phyloP scores from a whole-genome alignment of 2,113 vertebrate species.

The Aspidoscelis tigris region DNA sequence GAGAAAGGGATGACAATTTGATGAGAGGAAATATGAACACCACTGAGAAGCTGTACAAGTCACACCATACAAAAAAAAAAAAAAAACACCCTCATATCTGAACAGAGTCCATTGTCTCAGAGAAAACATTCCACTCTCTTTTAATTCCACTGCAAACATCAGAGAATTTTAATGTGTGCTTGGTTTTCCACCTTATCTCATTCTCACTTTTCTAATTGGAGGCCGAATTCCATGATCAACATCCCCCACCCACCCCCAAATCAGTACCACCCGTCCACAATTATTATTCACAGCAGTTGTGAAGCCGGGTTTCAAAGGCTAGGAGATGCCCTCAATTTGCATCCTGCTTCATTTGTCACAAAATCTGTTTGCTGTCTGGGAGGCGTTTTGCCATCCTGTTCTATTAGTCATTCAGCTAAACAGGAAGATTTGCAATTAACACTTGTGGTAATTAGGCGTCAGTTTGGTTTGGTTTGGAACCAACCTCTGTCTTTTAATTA shows the following conservation, averaged over 20 bases:
- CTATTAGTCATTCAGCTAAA: slow-evolving; percentile 71
- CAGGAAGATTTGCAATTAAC: slow-evolving; percentile 72
- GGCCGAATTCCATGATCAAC: slow-evolving; percentile 55
- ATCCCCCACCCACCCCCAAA: slow-evolving; percentile 51
- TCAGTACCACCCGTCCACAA: slow-evolving; percentile 52
- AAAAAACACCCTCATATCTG: too few species aligned
- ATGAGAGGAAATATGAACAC: too few species aligned
- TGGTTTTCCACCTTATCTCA: slow-evolving; percentile 30
- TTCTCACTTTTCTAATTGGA: slow-evolving; percentile 46
- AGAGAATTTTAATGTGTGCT: slow-evolving; percentile 35
- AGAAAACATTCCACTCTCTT: neutral
- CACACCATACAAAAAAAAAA: neutral
- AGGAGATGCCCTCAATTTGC: slow-evolving; percentile 69
- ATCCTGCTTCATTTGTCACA: slow-evolving; percentile 69
- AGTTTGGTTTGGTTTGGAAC: slow-evolving; percentile 66
- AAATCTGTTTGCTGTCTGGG: slow-evolving; percentile 70
- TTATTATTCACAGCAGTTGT: slow-evolving; percentile 72
- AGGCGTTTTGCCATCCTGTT: slow-evolving; percentile 67
- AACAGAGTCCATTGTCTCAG: neutral
- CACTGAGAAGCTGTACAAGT: too few species aligned
- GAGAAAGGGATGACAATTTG: too few species aligned
- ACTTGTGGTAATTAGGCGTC: slow-evolving; percentile 67
- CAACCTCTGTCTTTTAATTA: slow-evolving; percentile 75
- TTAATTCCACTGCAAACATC: slow-evolving; percentile 38
- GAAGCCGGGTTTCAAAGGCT: slow-evolving; percentile 67